Evolutionary conservation across 2,888 invertebrate species (phyloP).

Genomic region (Phaonia tiefii): DNA sequence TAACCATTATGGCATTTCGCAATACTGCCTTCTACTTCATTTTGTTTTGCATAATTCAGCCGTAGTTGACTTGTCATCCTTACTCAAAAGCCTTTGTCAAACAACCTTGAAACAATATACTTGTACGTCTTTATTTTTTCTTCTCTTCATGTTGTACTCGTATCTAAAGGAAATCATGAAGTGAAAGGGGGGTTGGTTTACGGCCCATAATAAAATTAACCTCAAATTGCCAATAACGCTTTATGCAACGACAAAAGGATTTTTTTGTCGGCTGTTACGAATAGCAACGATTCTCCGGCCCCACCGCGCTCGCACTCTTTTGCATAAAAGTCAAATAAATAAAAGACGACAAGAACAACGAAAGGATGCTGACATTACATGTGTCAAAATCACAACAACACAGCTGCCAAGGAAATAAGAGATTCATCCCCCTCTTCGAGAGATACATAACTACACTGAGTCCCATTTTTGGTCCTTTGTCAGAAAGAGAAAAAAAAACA

Average conservation of each 20-base stretch:
- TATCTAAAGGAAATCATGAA: too few species aligned
- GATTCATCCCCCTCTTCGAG: background rate
- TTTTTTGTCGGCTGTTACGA: background rate
- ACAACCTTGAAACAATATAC: conserved; percentile 41
- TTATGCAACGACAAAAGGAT: conserved; percentile 8
- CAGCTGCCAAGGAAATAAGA: conserved; percentile 37
- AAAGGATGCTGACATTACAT: background rate
- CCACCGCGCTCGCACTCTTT: conserved; percentile 14
- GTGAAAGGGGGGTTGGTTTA: too few species aligned
- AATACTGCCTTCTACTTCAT: background rate
- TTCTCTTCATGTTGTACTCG: background rate
- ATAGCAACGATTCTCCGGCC: background rate
- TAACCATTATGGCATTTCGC: background rate
- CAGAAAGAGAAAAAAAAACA: background rate
- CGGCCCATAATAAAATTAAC: conserved; percentile 26
- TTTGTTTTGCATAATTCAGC: background rate
- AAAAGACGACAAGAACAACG: conserved; percentile 2
- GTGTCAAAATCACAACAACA: conserved; percentile 40
- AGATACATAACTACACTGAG: background rate
- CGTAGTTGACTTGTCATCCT: conserved; percentile 9
- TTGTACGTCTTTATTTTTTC: background rate
- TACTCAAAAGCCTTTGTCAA: conserved; percentile 7
- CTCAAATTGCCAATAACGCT: conserved; percentile 36
- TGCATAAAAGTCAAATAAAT: conserved; percentile 44
- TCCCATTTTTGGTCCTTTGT: background rate